Conservation (phyloP, 2,113 vertebrate species). For the Dendrocopos noguchii region DNA sequence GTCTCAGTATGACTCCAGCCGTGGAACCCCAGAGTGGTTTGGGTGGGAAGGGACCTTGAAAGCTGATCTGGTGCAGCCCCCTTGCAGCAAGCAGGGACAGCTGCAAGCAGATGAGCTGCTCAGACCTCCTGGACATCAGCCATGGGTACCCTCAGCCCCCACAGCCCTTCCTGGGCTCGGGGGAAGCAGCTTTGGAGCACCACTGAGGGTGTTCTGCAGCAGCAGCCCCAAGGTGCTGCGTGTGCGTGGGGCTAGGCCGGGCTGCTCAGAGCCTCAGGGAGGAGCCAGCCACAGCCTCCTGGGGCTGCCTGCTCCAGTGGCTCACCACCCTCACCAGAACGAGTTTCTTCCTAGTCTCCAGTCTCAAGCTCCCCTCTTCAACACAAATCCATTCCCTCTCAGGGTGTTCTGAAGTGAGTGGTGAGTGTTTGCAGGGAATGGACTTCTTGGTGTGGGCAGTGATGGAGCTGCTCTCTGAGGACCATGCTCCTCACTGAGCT, state of each 20-base stretch:
- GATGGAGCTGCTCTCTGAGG: neutral
- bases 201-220: neutral
- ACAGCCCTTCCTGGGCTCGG: neutral
- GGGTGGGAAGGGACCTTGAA: neutral
- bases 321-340: too few relatives aligned
- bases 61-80: neutral
- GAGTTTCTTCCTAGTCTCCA: too few relatives aligned
- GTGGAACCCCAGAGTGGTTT: too few relatives aligned
- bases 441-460: slow-evolving; percentile 2
- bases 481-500: slow-evolving; percentile 37
- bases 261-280: too few relatives aligned
- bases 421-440: neutral
- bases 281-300: too few relatives aligned
- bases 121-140: neutral
- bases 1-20: too few relatives aligned
- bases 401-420: neutral
- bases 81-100: neutral
- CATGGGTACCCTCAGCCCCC: neutral
- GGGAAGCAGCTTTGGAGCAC: neutral
- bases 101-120: neutral
- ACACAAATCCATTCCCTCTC: too few relatives aligned
- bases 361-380: too few relatives aligned
- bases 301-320: too few relatives aligned
- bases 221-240: neutral
- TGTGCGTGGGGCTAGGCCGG: neutral